Conservation (phyloP, 2,797 vertebrate species). For the Gymnoscopelus microlampas region DNA sequence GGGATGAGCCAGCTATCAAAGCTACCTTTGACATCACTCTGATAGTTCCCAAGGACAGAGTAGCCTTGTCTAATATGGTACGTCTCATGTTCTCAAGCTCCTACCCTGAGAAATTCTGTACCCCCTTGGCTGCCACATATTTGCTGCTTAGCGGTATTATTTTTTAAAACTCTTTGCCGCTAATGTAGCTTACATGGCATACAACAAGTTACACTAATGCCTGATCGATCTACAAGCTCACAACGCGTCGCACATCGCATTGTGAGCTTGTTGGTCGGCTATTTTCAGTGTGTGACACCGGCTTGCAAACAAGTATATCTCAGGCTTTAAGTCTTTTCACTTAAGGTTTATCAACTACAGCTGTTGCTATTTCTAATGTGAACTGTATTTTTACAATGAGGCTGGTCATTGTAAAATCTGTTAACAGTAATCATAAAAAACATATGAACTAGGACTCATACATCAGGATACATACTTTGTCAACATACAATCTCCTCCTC, state of each 20-base stretch:
- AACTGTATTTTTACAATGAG: conserved; percentile 19
- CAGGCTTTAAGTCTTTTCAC: too few relatives aligned
- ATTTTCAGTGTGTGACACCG: too few relatives aligned
- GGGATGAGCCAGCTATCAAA: conserved; percentile 99
- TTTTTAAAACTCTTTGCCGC: background rate
- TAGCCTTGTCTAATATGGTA: conserved; percentile 99
- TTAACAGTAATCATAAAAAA: background rate
- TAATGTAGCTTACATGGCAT: conserved; percentile 56
- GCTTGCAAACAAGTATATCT: too few relatives aligned
- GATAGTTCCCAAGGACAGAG: conserved; percentile 96
- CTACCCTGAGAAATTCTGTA: conserved; percentile 33
- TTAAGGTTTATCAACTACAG: too few relatives aligned
- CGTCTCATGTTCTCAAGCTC: conserved; percentile 48
- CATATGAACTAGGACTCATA: too few relatives aligned
- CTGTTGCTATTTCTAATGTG: conserved; percentile 1
- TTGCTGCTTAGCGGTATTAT: too few relatives aligned
- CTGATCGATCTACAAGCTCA: conserved; percentile 13
- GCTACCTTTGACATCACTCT: conserved; percentile 97
- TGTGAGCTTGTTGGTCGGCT: too few relatives aligned
- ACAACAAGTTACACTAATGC: conserved; percentile 32
- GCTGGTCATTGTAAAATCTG: background rate
- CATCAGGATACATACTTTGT: too few relatives aligned
- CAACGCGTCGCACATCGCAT: background rate
- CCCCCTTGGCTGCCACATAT: conserved; percentile 1
- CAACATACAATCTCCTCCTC: too few relatives aligned